Evolutionary conservation across 2,113 vertebrate species (phyloP).

Genomic region (Poeciliopsis occidentalis): DNA sequence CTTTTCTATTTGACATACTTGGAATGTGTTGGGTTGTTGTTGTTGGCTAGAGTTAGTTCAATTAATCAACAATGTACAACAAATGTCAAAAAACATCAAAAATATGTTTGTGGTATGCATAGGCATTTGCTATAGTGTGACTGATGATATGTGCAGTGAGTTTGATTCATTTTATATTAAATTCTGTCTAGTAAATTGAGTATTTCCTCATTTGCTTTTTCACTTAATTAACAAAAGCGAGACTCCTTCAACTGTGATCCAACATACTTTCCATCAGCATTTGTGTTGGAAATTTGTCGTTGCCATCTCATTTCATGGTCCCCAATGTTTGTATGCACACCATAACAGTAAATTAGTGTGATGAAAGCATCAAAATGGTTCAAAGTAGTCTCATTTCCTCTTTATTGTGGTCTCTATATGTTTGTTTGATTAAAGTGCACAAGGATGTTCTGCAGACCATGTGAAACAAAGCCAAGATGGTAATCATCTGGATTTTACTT

Average conservation of each 20-base stretch:
- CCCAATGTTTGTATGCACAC: slow-evolving; percentile 25
- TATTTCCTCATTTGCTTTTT: neutral
- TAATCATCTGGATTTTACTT: neutral
- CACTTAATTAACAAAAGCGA: slow-evolving; percentile 12
- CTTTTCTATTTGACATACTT: neutral
- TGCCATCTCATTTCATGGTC: slow-evolving; percentile 1
- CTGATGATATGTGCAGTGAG: too few relatives aligned
- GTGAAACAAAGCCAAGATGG: neutral
- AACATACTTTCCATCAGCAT: slow-evolving; percentile 15
- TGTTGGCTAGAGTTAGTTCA: neutral
- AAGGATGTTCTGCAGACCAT: slow-evolving; percentile 6
- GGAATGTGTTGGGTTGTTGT: neutral
- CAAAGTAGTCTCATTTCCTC: slow-evolving; percentile 38
- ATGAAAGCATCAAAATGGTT: slow-evolving; percentile 45
- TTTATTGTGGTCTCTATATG: slow-evolving; percentile 25
- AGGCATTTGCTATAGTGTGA: too few relatives aligned
- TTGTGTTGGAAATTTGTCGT: neutral
- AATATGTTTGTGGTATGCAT: neutral
- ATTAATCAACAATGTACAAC: neutral
- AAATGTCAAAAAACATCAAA: neutral
- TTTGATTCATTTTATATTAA: neutral
- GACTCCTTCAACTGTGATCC: slow-evolving; percentile 14
- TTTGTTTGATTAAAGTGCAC: slow-evolving; percentile 32
- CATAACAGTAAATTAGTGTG: slow-evolving; percentile 34
- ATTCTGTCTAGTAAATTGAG: neutral